These are phyloP conservation scores for Siniperca chuatsi DNA, from an alignment of 2,113 vertebrate genomes.

Conservation along the genomic window DNA sequence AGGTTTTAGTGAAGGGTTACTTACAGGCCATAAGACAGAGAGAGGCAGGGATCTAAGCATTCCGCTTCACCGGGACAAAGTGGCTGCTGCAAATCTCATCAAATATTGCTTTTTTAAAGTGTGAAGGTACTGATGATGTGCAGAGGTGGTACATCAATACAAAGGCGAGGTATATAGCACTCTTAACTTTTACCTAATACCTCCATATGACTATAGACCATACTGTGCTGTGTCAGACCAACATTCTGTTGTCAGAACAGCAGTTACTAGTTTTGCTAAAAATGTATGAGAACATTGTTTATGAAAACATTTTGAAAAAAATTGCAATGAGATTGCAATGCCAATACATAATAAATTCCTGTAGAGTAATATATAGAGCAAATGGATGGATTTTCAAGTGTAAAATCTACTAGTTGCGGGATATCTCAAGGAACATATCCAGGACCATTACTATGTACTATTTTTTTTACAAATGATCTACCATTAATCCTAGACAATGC, in stretches of 20 bases:
- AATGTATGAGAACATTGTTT: background rate
- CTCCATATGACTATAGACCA: background rate
- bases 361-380: background rate
- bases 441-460: background rate
- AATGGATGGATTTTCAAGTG: background rate
- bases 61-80: constrained; percentile 26
- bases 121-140: constrained; percentile 2
- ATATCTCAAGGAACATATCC: background rate
- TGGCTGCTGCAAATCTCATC: constrained; percentile 50
- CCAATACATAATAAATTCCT: background rate
- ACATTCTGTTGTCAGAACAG: background rate
- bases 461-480: background rate
- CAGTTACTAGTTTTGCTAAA: background rate
- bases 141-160: constrained; percentile 3
- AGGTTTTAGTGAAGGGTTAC: constrained; percentile 65
- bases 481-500: background rate
- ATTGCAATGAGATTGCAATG: background rate
- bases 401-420: background rate
- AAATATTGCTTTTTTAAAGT: constrained; percentile 4
- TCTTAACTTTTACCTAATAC: background rate
- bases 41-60: constrained; percentile 53
- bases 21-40: constrained; percentile 55
- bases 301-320: background rate
- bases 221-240: background rate
- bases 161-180: background rate